Base-by-base conservation (phyloP, 2,888 invertebrate species). In the Nasonovia ribisnigri region DNA sequence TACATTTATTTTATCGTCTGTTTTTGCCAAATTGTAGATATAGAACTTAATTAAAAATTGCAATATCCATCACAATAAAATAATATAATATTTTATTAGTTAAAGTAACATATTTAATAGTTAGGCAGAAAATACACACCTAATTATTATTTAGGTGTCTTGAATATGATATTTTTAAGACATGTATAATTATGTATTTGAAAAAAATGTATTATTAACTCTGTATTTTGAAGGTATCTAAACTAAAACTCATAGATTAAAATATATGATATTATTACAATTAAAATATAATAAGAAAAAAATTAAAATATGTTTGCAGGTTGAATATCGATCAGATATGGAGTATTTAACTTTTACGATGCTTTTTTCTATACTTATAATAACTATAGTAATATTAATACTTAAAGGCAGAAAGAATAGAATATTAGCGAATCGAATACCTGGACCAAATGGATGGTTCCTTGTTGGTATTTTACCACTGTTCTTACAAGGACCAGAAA, bases 381-480 rank as follows among this genome's bases (percentile, higher is more conserved):
- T 86, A 42, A 84, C 46, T 42, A 67, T 86, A 46, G n/a, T 48
- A 26, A 16, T 90, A 24, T 3, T 90, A 11, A 48, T 16, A 42
- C 36, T 86, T 26, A n/a, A 90, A 84, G 11, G 16, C 36, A 60
- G 60, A 36, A 84, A 42, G 48, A 90, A 86, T 86, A 11, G n/a
- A 48, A 60, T 36, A 20, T 60, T 93, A 36, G 90, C 90, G 11
- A 42, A 60, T 48, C 3, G 42, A 86, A 90, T 93, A 90, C 90
- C 90, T 3, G 93, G 93, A 0, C 93, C 93, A 10, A 42, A 24
- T 42, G 90, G 93, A 60, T 86, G 36, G 48, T 93, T 93, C 29
- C 84, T 93, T 5, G 29, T 90, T n/a, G 93, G 93, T 60, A 36
- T 51, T 0, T 20, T 93, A 26, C 60, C 93, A 2, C 5, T 90